Evolutionary conservation across 1,140 invertebrate genomes (phyloP), one percentile per base, ranked within the genome.

Genomic region (Drosophila nigrodunni): DNA sequence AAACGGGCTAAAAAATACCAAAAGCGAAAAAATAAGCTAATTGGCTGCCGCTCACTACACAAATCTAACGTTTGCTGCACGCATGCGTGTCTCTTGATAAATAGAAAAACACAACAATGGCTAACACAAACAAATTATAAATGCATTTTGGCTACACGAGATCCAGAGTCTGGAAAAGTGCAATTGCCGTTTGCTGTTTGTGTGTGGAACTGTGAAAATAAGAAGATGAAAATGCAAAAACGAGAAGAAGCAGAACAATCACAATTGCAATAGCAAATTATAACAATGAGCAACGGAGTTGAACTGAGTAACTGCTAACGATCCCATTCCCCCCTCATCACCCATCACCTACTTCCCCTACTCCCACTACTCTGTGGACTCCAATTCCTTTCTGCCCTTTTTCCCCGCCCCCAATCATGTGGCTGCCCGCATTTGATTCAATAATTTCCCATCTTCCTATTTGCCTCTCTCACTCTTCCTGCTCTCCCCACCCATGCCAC

Each of bases 271-370:
- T 39, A 69, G 60, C 68, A 25, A 62, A 34, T 6, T 62, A 57
- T 59, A 52, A 66, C 75, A 80, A 80, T 88, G 80, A 52, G 74
- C 82, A 89, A 49, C 77, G 70, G 83, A 78, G 59, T 88, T 83
- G 85, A 88, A 89, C 83, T 74, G 74, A 75, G 69, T 72, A 76
- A 76, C 74, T 65, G 65, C 66, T 35, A 49, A 25, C 61, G 37
- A 34, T 46, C 46, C 13, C 15, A 11, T 46, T 50, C 10, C 15
- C 34, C 37, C 30, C 3, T n/a, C 11, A 21, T 37, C 34, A n/a
- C 25, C 13, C 2, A 9, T 1, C 21, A 10, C n/a, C 13, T n/a
- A 10, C 21, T 21, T 11, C 46, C 7, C 46, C 11, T 6, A 35
- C 18, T 30, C 25, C 39, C 1, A n/a, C 13, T 11, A 8, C 54